phyloP scores from a whole-genome alignment of 2,113 vertebrate species.

The Sula dactylatra region DNA sequence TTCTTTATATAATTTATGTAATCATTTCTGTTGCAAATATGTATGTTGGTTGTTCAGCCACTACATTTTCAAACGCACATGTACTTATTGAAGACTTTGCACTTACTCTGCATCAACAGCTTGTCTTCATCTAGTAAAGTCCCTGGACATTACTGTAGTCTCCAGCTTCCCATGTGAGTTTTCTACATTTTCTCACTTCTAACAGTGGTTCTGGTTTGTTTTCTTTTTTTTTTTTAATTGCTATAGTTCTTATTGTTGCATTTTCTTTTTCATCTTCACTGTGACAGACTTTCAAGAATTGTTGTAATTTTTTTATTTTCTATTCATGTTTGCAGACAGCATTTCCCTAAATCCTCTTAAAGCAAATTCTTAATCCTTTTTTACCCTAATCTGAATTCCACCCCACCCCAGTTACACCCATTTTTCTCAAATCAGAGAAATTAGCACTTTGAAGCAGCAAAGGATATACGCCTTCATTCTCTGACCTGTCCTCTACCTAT shows the following conservation, averaged over 20 bases:
- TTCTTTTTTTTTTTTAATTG: background rate
- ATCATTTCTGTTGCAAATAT: background rate
- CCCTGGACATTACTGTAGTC: background rate
- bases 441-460: background rate
- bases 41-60: background rate
- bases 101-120: background rate
- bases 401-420: accelerated
- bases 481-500: background rate
- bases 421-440: background rate
- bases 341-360: background rate
- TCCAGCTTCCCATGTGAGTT: background rate
- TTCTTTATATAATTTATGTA: background rate
- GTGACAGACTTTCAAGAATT: background rate
- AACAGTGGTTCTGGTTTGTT: background rate
- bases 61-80: background rate
- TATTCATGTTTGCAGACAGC: background rate
- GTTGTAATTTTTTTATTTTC: background rate
- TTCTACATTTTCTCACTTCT: background rate
- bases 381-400: background rate
- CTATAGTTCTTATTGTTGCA: background rate
- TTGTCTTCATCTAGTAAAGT: background rate
- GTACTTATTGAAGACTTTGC: background rate
- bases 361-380: background rate
- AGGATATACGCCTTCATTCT: background rate
- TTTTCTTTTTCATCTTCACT: background rate